Conservation (phyloP, 2,113 vertebrate species). For the Sclerurus mexicanus region DNA sequence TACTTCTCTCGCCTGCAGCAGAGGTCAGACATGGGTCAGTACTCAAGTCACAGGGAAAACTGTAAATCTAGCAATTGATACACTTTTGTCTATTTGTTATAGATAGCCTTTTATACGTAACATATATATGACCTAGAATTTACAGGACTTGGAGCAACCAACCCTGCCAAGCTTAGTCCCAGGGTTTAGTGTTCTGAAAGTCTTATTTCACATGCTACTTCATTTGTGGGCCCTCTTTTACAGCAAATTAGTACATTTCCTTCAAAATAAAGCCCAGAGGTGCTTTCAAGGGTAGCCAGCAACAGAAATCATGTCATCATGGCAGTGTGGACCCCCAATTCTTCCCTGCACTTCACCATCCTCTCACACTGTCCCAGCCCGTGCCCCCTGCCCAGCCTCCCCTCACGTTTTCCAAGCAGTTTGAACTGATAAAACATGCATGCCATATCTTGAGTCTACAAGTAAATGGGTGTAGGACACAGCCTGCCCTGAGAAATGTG, state of each 20-base stretch:
- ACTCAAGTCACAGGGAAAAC: neutral
- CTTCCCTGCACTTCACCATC: neutral
- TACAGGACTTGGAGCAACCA: neutral
- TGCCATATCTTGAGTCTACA: rapidly evolving
- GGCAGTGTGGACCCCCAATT: neutral
- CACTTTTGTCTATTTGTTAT: neutral
- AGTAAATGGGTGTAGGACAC: rapidly evolving
- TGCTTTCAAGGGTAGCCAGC: neutral
- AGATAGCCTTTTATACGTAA: neutral
- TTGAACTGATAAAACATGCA: neutral
- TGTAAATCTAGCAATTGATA: neutral
- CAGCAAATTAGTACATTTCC: neutral
- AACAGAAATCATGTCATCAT: neutral
- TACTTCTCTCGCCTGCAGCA: neutral
- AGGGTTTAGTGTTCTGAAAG: neutral
- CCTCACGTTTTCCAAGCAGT: neutral
- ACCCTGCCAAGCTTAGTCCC: neutral
- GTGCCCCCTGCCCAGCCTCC: neutral
- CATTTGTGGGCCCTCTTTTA: neutral
- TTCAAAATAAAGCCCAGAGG: neutral
- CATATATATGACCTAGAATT: neutral
- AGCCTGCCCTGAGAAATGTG: neutral
- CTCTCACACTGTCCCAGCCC: neutral
- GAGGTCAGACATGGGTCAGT: neutral
- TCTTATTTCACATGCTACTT: neutral